Conservation (phyloP, 1,140 invertebrate species). For the Orius laevigatus region DNA sequence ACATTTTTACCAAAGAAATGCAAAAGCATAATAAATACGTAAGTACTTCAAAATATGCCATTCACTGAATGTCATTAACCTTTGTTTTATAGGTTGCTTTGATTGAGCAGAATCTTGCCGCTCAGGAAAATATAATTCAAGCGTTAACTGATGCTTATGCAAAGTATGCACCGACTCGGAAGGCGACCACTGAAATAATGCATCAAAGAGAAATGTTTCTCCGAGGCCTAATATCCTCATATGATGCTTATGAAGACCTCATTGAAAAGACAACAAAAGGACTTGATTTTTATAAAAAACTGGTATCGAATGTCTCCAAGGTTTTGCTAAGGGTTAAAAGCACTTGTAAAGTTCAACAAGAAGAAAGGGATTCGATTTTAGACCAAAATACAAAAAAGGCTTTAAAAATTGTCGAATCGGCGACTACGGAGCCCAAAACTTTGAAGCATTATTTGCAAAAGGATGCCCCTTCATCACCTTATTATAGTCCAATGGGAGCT, state of each 20-base stretch:
- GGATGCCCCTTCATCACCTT: conserved; percentile 23
- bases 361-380: conserved; percentile 67
- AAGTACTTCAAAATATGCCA: conserved; percentile 3
- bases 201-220: conserved; percentile 41
- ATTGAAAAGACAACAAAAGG: conserved; percentile 77
- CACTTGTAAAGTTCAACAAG: conserved; percentile 74
- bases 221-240: conserved; percentile 59
- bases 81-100: conserved; percentile 30
- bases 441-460: conserved; percentile 74
- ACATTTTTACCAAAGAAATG: conserved; percentile 68
- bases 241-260: conserved; percentile 81
- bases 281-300: conserved; percentile 84
- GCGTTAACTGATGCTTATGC: conserved; percentile 88
- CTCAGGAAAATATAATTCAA: conserved; percentile 86
- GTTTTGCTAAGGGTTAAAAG: conserved; percentile 58
- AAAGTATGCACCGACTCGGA: conserved; percentile 62
- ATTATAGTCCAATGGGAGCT: neutral
- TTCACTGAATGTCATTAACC: neutral
- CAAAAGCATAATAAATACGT: conserved; percentile 51
- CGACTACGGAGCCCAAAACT: no score
- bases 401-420: conserved; percentile 19
- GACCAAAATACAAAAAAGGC: conserved; percentile 34
- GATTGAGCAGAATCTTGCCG: conserved; percentile 78
- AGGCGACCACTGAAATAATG: conserved; percentile 55
- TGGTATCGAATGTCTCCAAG: conserved; percentile 67